Conservation (phyloP, 2,797 vertebrate species). For the Chelidonichthys spinosus region DNA sequence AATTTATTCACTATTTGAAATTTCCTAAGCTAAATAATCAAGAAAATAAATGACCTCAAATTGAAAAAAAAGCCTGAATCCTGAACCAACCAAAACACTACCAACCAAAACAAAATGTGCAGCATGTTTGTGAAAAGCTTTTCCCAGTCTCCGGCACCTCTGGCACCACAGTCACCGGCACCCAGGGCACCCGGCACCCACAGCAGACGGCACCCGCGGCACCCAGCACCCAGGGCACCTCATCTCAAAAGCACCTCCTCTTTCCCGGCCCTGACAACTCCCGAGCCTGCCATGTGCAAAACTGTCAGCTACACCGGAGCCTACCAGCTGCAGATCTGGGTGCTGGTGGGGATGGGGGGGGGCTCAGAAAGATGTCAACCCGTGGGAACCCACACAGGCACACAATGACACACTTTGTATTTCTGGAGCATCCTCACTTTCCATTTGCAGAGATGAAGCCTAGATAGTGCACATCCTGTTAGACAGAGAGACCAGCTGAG, state of each 20-base stretch:
- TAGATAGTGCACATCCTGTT: slow-evolving; percentile 1
- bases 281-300: slow-evolving; percentile 57
- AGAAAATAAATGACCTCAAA: background rate
- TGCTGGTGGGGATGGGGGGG: background rate
- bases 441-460: background rate
- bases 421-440: slow-evolving; percentile 5
- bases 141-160: too few species aligned
- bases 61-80: background rate
- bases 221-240: background rate
- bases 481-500: background rate
- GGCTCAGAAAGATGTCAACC: slow-evolving; percentile 4
- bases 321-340: slow-evolving; percentile 49
- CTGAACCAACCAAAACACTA: too few species aligned
- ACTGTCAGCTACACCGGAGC: slow-evolving; percentile 45
- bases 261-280: slow-evolving; percentile 44
- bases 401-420: slow-evolving; percentile 19
- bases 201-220: too few species aligned
- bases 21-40: background rate
- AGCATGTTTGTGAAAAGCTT: too few species aligned
- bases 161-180: background rate
- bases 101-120: too few species aligned
- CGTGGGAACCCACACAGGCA: background rate
- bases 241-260: slow-evolving; percentile 43
- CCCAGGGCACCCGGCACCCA: background rate
- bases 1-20: background rate